A percentile compares a stretch with the other conserved stretches of the same genome.
Conservation (phyloP, 2,888 invertebrate species). For the Sphinx pinastri region DNA sequence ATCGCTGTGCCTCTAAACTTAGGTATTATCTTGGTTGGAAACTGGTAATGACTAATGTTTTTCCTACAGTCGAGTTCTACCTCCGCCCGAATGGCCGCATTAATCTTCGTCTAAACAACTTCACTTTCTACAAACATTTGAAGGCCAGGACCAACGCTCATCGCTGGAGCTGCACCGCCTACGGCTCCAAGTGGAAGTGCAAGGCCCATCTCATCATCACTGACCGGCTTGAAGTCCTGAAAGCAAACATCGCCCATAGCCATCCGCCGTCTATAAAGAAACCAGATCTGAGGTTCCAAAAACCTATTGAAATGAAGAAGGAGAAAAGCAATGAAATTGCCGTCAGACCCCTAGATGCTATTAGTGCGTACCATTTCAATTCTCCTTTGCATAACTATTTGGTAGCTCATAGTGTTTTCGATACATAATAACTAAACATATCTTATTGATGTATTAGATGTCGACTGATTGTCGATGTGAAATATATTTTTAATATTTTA, state of each 20-base stretch:
- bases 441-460: background rate
- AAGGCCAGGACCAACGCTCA: conserved; percentile 69
- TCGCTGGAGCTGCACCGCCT: conserved; percentile 75
- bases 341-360: conserved; percentile 23
- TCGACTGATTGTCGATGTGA: background rate
- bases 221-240: conserved; percentile 68
- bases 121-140: conserved; percentile 73
- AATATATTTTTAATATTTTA: conserved; percentile 4
- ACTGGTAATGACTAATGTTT: conserved; percentile 19
- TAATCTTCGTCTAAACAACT: conserved; percentile 72
- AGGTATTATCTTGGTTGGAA: conserved; percentile 21
- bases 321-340: conserved; percentile 27
- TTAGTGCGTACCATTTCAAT: conserved; percentile 42
- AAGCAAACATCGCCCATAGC: conserved; percentile 65
- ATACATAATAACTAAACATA: conserved; percentile 19
- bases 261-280: conserved; percentile 62
- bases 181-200: conserved; percentile 73
- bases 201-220: conserved; percentile 73
- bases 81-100: conserved; percentile 71
- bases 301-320: conserved; percentile 34
- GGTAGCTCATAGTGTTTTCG: conserved; percentile 68
- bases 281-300: conserved; percentile 36
- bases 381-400: conserved; percentile 67
- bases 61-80: conserved; percentile 63
- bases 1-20: background rate